Evolutionary conservation across 1,140 invertebrate genomes (phyloP), one percentile per base, ranked within the genome.

Genomic region (Theocolax elegans): DNA sequence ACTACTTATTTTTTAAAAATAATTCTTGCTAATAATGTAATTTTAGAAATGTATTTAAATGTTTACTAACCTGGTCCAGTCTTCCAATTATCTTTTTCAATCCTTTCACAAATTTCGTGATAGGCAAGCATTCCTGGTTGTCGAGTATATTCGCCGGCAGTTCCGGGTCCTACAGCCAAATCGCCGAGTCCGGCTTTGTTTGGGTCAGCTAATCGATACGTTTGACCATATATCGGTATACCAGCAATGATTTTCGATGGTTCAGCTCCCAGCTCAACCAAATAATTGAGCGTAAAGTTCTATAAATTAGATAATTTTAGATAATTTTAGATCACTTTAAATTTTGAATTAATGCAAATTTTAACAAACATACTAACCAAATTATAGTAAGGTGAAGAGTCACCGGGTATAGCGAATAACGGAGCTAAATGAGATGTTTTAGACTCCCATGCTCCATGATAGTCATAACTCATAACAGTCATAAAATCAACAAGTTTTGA

Each of bases 51-150:
- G n/a, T n/a, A n/a, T n/a, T n/a, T n/a, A n/a, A 53, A 15, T n/a
- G 1, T 56, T 8, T 23, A 44, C 29, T 69, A 71, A 83, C 83
- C 82, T 48, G 60, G 46, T 25, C 76, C 79, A 23, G 27, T 62
- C 67, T 77, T 74, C 85, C 85, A 86, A 9, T 72, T 75, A 13
- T 74, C 72, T 10, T 71, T 77, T 74, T 85, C 87, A 88, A 92
- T 86, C 85, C 89, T 89, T n/a, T 92, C 87, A 74, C 94, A 96
- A 68, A 96, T 94, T 87, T 98, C 95, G 76, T 94, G 94, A 79
- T 95, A 96, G 1, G 93, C 89, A 65, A 97, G 83, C 91, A 96
- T 95, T 74, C 96, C 96, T 0, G 93, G 92, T 83, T 97, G 95
- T 58, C 90, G 90, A 0, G 96, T 97, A 70, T 91, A 92, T 73